Conservation (phyloP, 2,797 vertebrate species). For the Eleutherodactylus coqui region DNA sequence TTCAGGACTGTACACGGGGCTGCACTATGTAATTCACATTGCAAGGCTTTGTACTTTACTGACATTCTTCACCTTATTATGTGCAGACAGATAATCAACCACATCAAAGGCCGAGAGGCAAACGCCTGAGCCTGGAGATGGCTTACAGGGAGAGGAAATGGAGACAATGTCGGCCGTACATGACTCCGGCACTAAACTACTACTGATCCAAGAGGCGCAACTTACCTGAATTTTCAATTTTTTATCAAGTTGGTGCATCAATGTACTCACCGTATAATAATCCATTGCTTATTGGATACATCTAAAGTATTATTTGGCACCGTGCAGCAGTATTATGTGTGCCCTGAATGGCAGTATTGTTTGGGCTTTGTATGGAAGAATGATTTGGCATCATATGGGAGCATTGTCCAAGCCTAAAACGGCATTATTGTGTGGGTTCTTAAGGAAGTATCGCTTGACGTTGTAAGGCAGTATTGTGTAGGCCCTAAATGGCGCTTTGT, state of each 20-base stretch:
- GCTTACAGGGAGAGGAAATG: conserved; percentile 9
- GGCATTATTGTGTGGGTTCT: neutral
- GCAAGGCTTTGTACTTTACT: conserved; percentile 42
- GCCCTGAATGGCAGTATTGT: neutral
- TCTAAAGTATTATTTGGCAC: neutral
- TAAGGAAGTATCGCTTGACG: neutral
- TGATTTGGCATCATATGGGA: neutral
- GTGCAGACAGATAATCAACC: conserved; percentile 31
- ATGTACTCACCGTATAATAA: neutral
- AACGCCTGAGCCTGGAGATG: neutral
- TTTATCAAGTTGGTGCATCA: neutral
- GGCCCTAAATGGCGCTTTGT: neutral
- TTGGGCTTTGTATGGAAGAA: neutral
- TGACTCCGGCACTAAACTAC: neutral
- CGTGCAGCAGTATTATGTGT: neutral
- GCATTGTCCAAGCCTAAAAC: neutral
- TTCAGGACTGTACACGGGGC: neutral
- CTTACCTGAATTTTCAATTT: neutral
- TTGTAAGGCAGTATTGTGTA: neutral
- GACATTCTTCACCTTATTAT: conserved; percentile 47
- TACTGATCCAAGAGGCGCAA: neutral
- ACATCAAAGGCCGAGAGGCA: conserved; percentile 1
- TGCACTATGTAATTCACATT: conserved; percentile 25
- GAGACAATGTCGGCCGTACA: neutral
- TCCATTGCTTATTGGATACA: too few relatives aligned